Conservation (phyloP, 2,797 vertebrate species). For the Alauda arvensis region DNA sequence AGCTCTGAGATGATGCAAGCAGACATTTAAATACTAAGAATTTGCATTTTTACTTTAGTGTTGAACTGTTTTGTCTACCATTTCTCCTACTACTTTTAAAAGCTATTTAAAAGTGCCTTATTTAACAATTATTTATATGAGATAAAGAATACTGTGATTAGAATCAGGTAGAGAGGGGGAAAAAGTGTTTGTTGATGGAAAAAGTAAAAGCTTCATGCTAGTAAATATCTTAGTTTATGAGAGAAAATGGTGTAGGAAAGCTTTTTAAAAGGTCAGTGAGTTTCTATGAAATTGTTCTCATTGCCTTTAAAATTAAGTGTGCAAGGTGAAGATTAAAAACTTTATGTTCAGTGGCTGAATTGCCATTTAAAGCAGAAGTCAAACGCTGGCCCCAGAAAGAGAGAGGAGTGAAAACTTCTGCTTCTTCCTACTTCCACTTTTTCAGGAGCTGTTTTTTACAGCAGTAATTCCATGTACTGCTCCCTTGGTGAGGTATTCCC, state of each 20-base stretch:
- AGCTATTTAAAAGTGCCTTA: background rate
- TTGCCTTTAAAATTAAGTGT: conserved; percentile 23
- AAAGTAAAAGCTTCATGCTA: conserved; percentile 5
- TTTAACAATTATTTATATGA: background rate
- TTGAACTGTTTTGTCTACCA: background rate
- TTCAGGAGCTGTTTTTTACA: background rate
- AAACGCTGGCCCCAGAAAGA: background rate
- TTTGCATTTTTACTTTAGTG: background rate
- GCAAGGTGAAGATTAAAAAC: conserved; percentile 10
- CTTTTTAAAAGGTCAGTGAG: conserved; percentile 43
- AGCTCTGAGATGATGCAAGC: background rate
- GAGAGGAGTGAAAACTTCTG: background rate
- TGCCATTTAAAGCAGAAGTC: background rate
- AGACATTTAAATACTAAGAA: background rate
- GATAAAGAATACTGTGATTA: background rate
- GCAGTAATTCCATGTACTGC: background rate
- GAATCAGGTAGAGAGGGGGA: background rate
- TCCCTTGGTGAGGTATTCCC: background rate
- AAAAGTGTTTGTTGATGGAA: conserved; percentile 1
- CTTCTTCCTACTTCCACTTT: background rate
- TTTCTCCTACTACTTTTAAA: background rate
- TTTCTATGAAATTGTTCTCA: conserved; percentile 21
- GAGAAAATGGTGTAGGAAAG: background rate
- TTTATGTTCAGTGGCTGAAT: background rate
- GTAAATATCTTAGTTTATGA: conserved; percentile 46